phyloP scores from a whole-genome alignment of 2,113 vertebrate genomes.

The Piaya cayana region DNA sequence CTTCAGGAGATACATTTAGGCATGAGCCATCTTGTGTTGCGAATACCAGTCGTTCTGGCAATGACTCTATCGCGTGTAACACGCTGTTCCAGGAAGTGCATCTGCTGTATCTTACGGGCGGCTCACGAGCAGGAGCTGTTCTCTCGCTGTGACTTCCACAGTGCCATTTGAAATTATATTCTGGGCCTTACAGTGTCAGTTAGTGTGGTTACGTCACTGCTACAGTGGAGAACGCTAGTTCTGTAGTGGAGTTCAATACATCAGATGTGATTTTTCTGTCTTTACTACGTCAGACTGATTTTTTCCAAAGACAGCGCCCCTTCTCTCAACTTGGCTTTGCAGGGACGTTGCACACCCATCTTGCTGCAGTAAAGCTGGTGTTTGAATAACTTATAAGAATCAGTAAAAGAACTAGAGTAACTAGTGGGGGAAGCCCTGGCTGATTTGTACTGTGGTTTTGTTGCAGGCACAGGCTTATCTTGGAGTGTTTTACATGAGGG shows the following conservation, averaged over 20 bases:
- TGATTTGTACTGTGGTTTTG: background rate
- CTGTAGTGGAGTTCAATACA: background rate
- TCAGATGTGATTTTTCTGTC: background rate
- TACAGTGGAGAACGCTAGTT: background rate
- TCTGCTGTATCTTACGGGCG: background rate
- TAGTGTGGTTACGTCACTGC: background rate
- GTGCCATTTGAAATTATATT: background rate
- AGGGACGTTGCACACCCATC: background rate
- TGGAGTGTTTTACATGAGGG: slow-evolving; percentile 83
- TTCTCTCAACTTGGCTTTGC: background rate
- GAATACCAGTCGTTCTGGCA: background rate
- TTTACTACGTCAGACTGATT: background rate
- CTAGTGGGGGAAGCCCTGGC: background rate
- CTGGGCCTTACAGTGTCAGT: background rate
- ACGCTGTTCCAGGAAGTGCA: background rate
- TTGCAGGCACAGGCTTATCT: slow-evolving; percentile 90
- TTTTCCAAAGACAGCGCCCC: background rate
- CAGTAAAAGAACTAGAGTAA: background rate
- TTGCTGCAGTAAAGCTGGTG: background rate
- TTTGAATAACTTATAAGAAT: background rate
- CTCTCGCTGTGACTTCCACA: background rate
- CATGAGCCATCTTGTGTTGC: background rate
- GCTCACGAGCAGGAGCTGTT: background rate
- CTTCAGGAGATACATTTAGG: background rate
- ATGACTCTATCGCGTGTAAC: background rate